These are phyloP conservation scores for Samia ricini DNA, from an alignment of 1,140 invertebrate genomes.

Conservation along the genomic window DNA sequence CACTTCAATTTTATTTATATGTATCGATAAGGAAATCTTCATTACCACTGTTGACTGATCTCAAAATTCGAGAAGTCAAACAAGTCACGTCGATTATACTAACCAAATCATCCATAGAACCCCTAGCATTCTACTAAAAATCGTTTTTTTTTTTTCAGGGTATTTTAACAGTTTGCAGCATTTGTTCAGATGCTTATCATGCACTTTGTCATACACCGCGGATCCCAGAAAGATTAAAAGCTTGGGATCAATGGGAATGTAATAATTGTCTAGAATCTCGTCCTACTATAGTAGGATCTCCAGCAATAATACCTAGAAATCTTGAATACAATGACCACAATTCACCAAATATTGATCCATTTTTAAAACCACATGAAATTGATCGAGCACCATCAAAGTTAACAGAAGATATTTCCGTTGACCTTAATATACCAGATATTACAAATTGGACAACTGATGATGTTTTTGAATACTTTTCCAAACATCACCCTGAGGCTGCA, in stretches of 20 bases:
- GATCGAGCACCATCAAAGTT: constrained; percentile 60
- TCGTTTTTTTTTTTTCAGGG: constrained; percentile 75
- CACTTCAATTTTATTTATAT: too few species aligned
- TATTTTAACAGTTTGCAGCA: constrained; percentile 85
- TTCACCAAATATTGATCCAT: constrained; percentile 51
- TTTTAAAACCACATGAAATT: constrained; percentile 68
- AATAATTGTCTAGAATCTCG: constrained; percentile 77
- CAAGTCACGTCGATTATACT: not conserved
- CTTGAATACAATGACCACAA: constrained; percentile 45
- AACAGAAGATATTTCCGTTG: constrained; percentile 69
- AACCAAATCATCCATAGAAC: not conserved
- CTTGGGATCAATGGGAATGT: constrained; percentile 79
- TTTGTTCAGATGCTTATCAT: constrained; percentile 91
- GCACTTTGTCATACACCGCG: constrained; percentile 84
- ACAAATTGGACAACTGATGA: constrained; percentile 88
- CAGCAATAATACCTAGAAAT: constrained; percentile 48
- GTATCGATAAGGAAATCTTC: too few species aligned
- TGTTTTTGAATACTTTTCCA: constrained; percentile 88
- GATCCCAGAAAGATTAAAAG: constrained; percentile 77
- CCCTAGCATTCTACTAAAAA: not conserved
- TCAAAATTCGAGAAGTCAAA: too few species aligned
- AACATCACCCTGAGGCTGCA: constrained; percentile 86
- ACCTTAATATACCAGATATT: constrained; percentile 87
- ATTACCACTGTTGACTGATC: too few species aligned
- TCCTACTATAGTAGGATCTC: constrained; percentile 53